Base-by-base conservation (phyloP, 2,888 invertebrate genomes). In the Amaurobius ferox region DNA sequence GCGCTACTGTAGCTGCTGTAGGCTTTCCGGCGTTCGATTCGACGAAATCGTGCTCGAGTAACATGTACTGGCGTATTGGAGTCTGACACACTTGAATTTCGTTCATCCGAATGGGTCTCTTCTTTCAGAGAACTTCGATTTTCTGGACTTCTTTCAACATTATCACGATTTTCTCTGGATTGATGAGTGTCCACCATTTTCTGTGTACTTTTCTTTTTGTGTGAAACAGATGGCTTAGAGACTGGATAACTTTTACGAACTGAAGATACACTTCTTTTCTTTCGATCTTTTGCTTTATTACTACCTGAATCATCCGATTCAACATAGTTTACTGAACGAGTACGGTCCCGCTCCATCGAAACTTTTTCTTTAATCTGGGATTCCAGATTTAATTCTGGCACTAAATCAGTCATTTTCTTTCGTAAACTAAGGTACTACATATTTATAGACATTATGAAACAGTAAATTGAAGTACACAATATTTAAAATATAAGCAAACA, bases 11-110 rank as follows among this genome's bases (percentile, higher is more conserved):
- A 39, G 35, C 55, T 77, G 13, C 83, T 67, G 11, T 55, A 55
- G 28, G 32, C 26, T 62, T 66, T 62, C 19, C 67, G 67, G 1
- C 67, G n/a, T 1, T 67, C 67, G 1, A 67, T 28, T 35, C 39
- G 71, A 16, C 66, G 48, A n/a, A 39, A 29, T 7, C 61, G 44
- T 30, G 66, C 62, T 23, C 83, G 62, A 0, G 66, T 23, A 9
- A 83, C n/a, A 23, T 68, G 73, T 1, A 64, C 66, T 13, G 71
- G 83, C n/a, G 71, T 64, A 23, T 70, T 55, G n/a, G n/a, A n/a
- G 39, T 85, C 83, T 19, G 83, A 85, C 30, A 85, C 72, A 9
- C 32, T 23, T 11, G 83, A 85, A 39, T 66, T 23, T 39, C 19
- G 29, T 35, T 77, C 77, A 72, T 83, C 83, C 13, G 83, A 83